Conservation (phyloP, 1,140 invertebrate species). For the Musca domestica region DNA sequence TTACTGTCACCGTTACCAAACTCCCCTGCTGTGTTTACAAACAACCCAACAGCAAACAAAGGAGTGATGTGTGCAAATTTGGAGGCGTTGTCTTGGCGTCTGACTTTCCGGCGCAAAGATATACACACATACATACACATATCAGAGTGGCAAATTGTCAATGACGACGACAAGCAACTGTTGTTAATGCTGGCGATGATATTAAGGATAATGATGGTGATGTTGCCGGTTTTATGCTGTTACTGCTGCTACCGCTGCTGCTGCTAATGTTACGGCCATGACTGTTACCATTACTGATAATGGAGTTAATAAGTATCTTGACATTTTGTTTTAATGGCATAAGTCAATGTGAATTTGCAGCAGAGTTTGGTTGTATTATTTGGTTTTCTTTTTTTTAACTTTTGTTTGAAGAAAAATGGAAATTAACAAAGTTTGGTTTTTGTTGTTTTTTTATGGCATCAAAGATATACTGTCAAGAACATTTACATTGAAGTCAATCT, state of each 20-base stretch:
- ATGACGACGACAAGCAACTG: slow-evolving; percentile 5
- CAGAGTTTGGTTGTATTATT: too few relatives aligned
- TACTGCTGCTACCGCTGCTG: neutral
- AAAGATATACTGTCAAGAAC: too few relatives aligned
- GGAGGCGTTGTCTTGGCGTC: too few relatives aligned
- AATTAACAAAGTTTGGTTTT: too few relatives aligned
- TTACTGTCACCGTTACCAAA: neutral
- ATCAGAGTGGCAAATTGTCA: slow-evolving; percentile 16
- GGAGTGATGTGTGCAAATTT: neutral
- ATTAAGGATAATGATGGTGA: slow-evolving; percentile 1
- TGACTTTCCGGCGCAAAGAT: neutral
- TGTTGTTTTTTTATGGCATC: too few relatives aligned
- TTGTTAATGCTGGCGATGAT: slow-evolving; percentile 1
- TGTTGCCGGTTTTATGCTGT: neutral
- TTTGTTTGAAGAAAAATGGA: too few relatives aligned
- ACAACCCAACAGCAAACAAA: neutral
- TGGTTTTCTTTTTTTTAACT: too few relatives aligned
- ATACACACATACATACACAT: neutral
- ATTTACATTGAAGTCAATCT: too few relatives aligned
- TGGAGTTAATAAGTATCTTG: neutral
- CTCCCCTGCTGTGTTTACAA: neutral
- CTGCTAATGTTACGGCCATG: neutral
- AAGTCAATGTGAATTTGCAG: too few relatives aligned
- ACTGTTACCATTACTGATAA: neutral
- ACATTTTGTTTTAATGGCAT: neutral